Evolutionary conservation across 2,797 vertebrate species (phyloP).

Genomic region (Tiaroga cobitis): DNA sequence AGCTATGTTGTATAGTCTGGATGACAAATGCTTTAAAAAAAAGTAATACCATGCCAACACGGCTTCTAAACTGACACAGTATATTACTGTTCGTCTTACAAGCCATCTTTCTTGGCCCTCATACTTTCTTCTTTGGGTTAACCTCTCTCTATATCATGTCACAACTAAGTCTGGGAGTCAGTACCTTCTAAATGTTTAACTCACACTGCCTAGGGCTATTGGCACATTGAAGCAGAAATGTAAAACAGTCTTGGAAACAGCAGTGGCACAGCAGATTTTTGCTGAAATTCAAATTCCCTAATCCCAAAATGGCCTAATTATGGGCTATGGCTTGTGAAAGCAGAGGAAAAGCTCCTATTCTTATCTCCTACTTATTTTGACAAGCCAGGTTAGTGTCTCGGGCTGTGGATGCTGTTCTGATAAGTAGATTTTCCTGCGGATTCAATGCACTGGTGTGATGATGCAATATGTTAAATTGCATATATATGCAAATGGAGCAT

Average conservation of each 20-base stretch:
- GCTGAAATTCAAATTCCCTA: slow-evolving; percentile 60
- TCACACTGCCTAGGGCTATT: slow-evolving; percentile 46
- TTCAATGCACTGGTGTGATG: slow-evolving; percentile 31
- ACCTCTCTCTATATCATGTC: slow-evolving; percentile 26
- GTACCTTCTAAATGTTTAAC: slow-evolving; percentile 62
- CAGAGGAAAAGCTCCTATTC: slow-evolving; percentile 39
- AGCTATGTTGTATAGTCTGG: not conserved
- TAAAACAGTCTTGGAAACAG: slow-evolving; percentile 70
- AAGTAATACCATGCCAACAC: not conserved
- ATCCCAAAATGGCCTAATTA: slow-evolving; percentile 64
- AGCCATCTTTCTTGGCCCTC: not conserved
- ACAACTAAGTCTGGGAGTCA: slow-evolving; percentile 35
- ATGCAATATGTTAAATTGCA: slow-evolving; percentile 39
- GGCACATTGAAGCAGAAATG: slow-evolving; percentile 52
- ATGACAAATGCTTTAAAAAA: not conserved
- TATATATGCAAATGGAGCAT: slow-evolving; percentile 23
- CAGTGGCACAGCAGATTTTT: slow-evolving; percentile 67
- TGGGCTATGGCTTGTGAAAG: slow-evolving; percentile 39
- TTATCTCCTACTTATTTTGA: slow-evolving; percentile 50
- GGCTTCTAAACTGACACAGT: not conserved
- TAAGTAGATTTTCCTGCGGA: slow-evolving; percentile 43
- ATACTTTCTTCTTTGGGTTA: slow-evolving; percentile 43
- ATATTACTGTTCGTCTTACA: not conserved
- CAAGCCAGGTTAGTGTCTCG: slow-evolving; percentile 47
- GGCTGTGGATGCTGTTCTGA: slow-evolving; percentile 34